These are phyloP conservation scores for Chloroceryle inda DNA, from an alignment of 2,797 vertebrate species.

Conservation along the genomic window DNA sequence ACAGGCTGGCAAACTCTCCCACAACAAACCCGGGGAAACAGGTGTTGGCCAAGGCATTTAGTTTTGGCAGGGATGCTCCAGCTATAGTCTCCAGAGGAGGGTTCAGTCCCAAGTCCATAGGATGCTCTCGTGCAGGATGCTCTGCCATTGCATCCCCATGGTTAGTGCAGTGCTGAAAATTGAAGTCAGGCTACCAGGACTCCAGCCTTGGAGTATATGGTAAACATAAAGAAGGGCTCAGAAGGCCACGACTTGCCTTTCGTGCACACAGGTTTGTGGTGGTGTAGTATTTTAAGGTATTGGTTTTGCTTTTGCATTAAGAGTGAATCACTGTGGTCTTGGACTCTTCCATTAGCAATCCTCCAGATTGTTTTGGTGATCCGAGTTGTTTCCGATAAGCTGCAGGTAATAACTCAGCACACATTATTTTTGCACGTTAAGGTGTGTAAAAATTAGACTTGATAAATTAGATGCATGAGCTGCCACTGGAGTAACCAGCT, in stretches of 20 bases:
- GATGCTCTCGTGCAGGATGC: background rate
- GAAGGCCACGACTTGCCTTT: background rate
- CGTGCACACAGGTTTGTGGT: accelerated
- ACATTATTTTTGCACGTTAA: background rate
- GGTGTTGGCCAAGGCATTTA: background rate
- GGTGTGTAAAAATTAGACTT: background rate
- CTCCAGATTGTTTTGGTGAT: background rate
- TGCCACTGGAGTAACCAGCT: background rate
- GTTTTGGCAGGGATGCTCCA: background rate
- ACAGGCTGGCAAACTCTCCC: conserved; percentile 67
- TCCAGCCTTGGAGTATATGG: background rate
- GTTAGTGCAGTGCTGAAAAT: background rate
- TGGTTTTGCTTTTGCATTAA: background rate
- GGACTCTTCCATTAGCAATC: background rate
- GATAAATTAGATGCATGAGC: background rate
- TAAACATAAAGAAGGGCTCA: background rate
- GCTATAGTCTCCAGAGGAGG: background rate
- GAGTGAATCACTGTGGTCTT: background rate
- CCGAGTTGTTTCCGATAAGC: background rate
- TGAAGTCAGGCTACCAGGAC: background rate
- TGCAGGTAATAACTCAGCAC: background rate
- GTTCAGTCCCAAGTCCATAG: background rate
- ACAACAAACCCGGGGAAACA: conserved; percentile 56
- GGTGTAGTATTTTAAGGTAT: background rate
- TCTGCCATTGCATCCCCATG: background rate